These are phyloP conservation scores for Albula goreensis DNA, from an alignment of 2,113 vertebrate genomes.

Conservation along the genomic window DNA sequence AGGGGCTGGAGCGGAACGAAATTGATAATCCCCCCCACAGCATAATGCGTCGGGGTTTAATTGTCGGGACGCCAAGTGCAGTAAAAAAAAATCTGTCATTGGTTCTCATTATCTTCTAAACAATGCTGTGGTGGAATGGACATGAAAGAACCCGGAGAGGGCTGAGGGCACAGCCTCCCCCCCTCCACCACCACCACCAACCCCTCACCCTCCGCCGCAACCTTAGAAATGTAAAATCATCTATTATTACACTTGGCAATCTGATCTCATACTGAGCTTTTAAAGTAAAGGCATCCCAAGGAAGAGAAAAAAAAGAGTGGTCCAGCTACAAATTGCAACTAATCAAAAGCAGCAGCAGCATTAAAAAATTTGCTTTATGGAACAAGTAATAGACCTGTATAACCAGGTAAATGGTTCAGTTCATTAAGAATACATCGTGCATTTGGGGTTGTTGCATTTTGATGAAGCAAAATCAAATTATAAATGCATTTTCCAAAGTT, in stretches of 20 bases:
- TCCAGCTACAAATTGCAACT: slow-evolving; percentile 61
- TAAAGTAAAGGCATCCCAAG: slow-evolving; percentile 64
- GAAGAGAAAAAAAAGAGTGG: slow-evolving; percentile 55
- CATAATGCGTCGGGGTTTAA: slow-evolving; percentile 66
- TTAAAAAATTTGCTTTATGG: slow-evolving; percentile 34
- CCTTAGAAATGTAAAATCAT: slow-evolving; percentile 79
- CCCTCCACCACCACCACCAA: slow-evolving; percentile 29
- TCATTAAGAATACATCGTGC: neutral
- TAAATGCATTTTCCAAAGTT: neutral
- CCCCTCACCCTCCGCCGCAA: slow-evolving; percentile 14
- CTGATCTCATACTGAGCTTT: slow-evolving; percentile 68
- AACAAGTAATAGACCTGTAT: slow-evolving; percentile 1
- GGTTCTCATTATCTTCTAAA: slow-evolving; percentile 79
- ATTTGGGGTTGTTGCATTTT: neutral
- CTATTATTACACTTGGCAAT: slow-evolving; percentile 66
- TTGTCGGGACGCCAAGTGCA: slow-evolving; percentile 66
- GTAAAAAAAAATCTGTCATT: slow-evolving; percentile 64
- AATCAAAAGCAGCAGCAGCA: slow-evolving; percentile 66
- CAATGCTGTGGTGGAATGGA: slow-evolving; percentile 66
- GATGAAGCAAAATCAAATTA: neutral
- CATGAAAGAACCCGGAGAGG: slow-evolving; percentile 72
- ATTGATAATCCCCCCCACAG: slow-evolving; percentile 61
- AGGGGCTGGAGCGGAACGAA: slow-evolving; percentile 39
- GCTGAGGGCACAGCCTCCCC: slow-evolving; percentile 46
- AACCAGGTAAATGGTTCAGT: neutral